Conservation (phyloP, 2,113 vertebrate species). For the Neolamprologus sp. region DNA sequence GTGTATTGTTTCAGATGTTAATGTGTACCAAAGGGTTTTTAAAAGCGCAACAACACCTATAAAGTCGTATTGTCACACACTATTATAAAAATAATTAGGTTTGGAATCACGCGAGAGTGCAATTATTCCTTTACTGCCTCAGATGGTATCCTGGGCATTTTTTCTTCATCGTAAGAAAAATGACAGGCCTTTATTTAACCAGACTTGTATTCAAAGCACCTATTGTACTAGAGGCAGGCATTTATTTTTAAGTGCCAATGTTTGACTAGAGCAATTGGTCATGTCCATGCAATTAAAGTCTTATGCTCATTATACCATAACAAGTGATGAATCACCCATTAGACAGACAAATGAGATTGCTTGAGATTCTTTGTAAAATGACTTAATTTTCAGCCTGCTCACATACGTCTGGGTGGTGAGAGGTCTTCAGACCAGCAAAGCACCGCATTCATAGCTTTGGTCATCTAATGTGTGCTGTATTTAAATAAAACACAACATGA, state of each 20-base stretch:
- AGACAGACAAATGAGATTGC: neutral
- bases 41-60: neutral
- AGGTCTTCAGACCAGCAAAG: neutral
- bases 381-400: neutral
- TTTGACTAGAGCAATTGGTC: neutral
- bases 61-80: accelerated
- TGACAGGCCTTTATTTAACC: neutral
- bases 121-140: neutral
- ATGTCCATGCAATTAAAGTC: neutral
- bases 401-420: neutral
- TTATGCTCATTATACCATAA: neutral
- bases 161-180: neutral
- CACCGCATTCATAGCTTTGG: neutral
- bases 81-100: neutral
- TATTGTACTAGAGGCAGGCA: neutral
- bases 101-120: neutral
- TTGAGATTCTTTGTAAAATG: neutral
- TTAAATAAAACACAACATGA: neutral
- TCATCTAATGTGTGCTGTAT: neutral
- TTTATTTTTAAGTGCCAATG: neutral
- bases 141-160: neutral
- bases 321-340: neutral
- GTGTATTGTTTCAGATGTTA: neutral
- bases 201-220: neutral
- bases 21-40: neutral